phyloP scores from a whole-genome alignment of 2,113 vertebrate genomes.

The Aegotheles bennettii region DNA sequence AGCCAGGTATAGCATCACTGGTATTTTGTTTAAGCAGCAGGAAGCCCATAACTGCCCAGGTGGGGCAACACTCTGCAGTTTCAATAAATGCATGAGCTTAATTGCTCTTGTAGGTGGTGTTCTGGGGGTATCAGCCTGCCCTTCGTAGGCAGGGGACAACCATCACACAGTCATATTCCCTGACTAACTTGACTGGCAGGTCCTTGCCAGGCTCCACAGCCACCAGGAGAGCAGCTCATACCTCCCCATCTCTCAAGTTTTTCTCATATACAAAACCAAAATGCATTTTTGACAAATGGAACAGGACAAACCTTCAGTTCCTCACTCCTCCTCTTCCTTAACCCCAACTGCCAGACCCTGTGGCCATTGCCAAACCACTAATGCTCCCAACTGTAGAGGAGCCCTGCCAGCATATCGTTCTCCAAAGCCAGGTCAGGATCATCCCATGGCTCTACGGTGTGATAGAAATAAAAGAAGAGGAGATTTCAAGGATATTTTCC shows the following conservation, averaged over 20 bases:
- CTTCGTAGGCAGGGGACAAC: not conserved
- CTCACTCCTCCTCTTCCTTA: not conserved
- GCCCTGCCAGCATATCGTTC: fast-evolving
- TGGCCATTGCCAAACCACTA: too few relatives aligned
- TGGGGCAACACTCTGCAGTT: not conserved
- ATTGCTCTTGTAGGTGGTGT: not conserved
- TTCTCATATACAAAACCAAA: not conserved
- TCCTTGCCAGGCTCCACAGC: not conserved
- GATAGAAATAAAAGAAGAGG: not conserved
- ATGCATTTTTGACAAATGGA: not conserved
- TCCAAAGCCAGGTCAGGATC: not conserved
- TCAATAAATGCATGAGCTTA: not conserved
- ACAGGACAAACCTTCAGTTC: not conserved
- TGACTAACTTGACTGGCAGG: not conserved
- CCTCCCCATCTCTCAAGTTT: not conserved
- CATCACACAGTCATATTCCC: not conserved
- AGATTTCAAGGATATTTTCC: not conserved
- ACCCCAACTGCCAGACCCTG: not conserved
- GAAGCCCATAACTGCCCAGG: not conserved
- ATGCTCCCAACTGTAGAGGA: not conserved
- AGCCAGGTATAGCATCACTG: too few relatives aligned
- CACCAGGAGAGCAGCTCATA: not conserved
- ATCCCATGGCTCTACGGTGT: fast-evolving
- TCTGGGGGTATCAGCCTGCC: not conserved
- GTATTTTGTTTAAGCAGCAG: not conserved